Evolutionary conservation across 2,888 invertebrate genomes (phyloP), one percentile per base, ranked within the genome.

Genomic region (Dasysyrphus tricinctus): DNA sequence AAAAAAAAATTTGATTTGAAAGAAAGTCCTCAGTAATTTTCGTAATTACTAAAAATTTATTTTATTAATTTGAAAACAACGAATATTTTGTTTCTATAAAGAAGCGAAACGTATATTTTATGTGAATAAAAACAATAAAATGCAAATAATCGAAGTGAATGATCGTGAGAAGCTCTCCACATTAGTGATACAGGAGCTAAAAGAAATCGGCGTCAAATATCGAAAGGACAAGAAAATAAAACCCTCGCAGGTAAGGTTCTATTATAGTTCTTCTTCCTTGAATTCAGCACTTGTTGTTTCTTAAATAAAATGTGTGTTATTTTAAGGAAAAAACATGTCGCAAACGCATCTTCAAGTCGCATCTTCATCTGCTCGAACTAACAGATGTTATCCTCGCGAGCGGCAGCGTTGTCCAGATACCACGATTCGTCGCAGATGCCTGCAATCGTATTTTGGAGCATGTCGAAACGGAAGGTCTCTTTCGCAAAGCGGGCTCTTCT

Each of bases 401-500:
- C 91, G 96, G 96, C 32, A 95, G 95, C 89, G 94, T 95, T 85
- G 93, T 96, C 47, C 94, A 95, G 91, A 94, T 97, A 44, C 97
- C 97, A 7, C 93, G 94, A 88, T 94, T 97, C 90, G 94, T 97
- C 1, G 94, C 95, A 88, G 95, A 96, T 90, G 94, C 96, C 90
- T 95, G 96, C 89, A 93, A 94, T 72, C 95, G 94, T 89, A 94
- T 97, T 69, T 93, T 95, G 86, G 93, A 94, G 57, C 94, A 96
- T 92, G 94, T 96, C 37, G 94, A 94, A 75, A 95, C 95, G 24
- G 98, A 98, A 91, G 98, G 98, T 0, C 93, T 98, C 63, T 98
- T 98, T 91, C 94, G 98, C 8, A 98, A 97, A 93, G 97, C 97
- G 63, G 98, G 98, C 14, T 97, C 97, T 1, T 95, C 96, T 89